These are phyloP conservation scores for Dendrocincla fuliginosa DNA, from an alignment of 2,797 vertebrate species.

Conservation along the genomic window DNA sequence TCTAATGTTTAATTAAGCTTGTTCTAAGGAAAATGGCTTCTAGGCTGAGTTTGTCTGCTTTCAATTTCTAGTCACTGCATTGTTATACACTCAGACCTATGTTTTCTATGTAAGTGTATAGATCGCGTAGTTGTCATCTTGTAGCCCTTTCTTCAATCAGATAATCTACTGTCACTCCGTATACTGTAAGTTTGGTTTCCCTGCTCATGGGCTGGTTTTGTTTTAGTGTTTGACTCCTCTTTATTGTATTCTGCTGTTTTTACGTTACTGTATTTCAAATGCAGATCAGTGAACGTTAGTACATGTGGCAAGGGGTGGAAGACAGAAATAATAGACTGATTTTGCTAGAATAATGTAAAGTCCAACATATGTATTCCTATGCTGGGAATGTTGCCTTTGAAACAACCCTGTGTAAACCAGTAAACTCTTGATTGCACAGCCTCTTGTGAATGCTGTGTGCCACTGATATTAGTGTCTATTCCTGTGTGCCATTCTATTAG, in stretches of 20 bases:
- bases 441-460: not conserved
- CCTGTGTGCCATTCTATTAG: not conserved
- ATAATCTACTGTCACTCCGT: not conserved
- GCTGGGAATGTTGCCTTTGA: fast-evolving
- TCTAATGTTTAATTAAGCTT: not conserved
- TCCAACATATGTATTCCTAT: fast-evolving
- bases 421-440: not conserved
- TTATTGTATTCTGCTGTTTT: not conserved
- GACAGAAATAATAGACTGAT: not conserved
- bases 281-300: not conserved
- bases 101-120: not conserved
- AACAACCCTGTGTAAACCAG: not conserved
- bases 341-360: not conserved
- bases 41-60: not conserved
- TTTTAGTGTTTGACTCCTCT: not conserved
- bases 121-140: not conserved
- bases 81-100: not conserved
- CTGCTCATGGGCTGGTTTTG: not conserved
- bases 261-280: not conserved
- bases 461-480: not conserved
- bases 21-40: not conserved
- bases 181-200: not conserved
- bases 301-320: not conserved
- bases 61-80: not conserved
- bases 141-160: not conserved